A percentile compares a stretch with the other conserved stretches of the same genome.
These are phyloP conservation scores for Malurus melanocephalus DNA, from an alignment of 2,113 vertebrate genomes.

Conservation along the genomic window DNA sequence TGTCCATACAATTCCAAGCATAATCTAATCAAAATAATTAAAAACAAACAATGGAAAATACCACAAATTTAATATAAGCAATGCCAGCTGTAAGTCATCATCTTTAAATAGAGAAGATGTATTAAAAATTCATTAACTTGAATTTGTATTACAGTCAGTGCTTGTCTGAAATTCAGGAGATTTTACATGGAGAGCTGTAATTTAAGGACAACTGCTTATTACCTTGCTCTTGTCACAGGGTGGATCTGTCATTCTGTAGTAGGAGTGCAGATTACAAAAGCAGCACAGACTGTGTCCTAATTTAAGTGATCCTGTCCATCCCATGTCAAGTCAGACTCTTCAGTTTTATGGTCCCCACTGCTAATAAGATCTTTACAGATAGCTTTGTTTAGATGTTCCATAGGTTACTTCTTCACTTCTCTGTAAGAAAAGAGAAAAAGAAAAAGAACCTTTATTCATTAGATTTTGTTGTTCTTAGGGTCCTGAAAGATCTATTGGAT, in stretches of 20 bases:
- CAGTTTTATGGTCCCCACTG: constrained; percentile 51
- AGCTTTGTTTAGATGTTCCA: constrained; percentile 49
- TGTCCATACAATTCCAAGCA: constrained; percentile 41
- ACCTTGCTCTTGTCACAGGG: constrained; percentile 50
- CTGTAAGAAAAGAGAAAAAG: constrained; percentile 31
- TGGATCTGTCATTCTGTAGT: constrained; percentile 1
- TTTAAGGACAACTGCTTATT: constrained; percentile 59
- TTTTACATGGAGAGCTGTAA: constrained; percentile 49
- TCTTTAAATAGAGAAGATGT: constrained; percentile 60
- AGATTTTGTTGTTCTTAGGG: constrained; percentile 72
- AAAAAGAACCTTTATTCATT: constrained; percentile 71
- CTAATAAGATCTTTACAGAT: constrained; percentile 57
- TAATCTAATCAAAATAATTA: constrained; percentile 70
- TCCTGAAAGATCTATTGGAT: constrained; percentile 72
- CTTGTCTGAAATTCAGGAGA: constrained; percentile 56
- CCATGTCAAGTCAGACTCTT: constrained; percentile 45
- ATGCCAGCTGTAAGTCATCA: constrained; percentile 61
- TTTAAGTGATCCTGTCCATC: constrained; percentile 59
- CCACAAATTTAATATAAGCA: constrained; percentile 68
- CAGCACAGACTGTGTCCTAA: constrained; percentile 26
- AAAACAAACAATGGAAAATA: constrained; percentile 69
- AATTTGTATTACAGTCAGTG: constrained; percentile 63
- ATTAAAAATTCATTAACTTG: constrained; percentile 65
- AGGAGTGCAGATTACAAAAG: constrained; percentile 48
- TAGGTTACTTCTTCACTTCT: constrained; percentile 60